Base-by-base conservation (phyloP, 2,113 vertebrate genomes). In the Megalops atlanticus region DNA sequence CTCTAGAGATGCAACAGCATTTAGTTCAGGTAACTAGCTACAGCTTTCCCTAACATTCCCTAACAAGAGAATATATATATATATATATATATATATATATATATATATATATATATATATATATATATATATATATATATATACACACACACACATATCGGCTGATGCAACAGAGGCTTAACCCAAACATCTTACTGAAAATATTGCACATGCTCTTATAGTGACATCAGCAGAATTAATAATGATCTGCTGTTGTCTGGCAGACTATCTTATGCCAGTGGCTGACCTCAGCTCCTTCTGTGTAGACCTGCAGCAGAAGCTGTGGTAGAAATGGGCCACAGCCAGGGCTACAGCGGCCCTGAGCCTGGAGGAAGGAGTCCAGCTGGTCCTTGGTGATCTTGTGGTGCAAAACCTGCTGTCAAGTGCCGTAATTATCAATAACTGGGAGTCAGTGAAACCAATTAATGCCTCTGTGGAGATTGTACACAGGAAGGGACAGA, bases 351-450 rank as follows among this genome's bases (percentile, higher is more conserved):
- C 36, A 16, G 69, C 27, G 79, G 33, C 27, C n/a, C 73, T 47
- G 7, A 45, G 38, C 31, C 73, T 16, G 31, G 21, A 52, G 39
- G 70, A 49, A 10, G 38, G 21, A 5, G 45, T 16, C 31, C 11
- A 4, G 18, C 36, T 39, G 49, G 43, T 54, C 2, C 49, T 73
- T 14, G 21, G 18, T 40, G 35, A 5, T 39, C 36, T 40, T 16
- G 35, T 74, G 71, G 38, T 74, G 71, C 14, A 40, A 24, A 74
- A 40, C 72, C 35, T 43, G 36, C 72, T 74, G 36, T 39, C 72
- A 40, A 21, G 38, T n/a, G 24, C 38, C 72, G 41, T 16, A 18
- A 74, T 43, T 41, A 43, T 43, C 39, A 74, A 74, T 24, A 4
- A 43, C 72, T 74, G 72, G 40, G 40, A 74, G 24, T 39, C 39